A percentile compares a stretch with the other conserved stretches of the same genome.
Evolutionary conservation across 2,113 vertebrate species (phyloP).

Genomic region (Leptosomus discolor): DNA sequence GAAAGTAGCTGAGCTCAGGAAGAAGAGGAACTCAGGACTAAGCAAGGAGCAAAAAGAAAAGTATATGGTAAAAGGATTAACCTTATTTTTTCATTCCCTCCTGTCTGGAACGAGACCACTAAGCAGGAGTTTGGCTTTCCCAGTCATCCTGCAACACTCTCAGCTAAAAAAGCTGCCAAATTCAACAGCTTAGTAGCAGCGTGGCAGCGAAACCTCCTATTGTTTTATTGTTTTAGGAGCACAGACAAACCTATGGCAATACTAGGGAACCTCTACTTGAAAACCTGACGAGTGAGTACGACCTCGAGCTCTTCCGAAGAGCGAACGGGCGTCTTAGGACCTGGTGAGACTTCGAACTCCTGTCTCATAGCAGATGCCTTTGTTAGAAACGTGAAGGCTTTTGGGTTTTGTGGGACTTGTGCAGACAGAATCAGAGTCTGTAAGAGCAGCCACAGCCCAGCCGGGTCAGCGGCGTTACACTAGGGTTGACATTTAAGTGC

Average conservation of each 20-base stretch:
- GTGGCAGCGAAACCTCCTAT: neutral
- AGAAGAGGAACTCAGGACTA: slow-evolving; percentile 90
- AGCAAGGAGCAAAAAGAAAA: slow-evolving; percentile 98
- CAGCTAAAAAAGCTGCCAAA: neutral
- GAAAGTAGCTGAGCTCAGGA: slow-evolving; percentile 95
- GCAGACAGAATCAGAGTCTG: neutral
- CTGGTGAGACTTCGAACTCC: slow-evolving; percentile 77
- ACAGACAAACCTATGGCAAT: slow-evolving; percentile 90
- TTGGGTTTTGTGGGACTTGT: neutral
- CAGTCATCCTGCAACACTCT: neutral
- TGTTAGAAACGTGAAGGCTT: neutral
- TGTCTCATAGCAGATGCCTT: neutral
- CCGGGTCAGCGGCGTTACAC: neutral
- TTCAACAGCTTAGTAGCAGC: neutral
- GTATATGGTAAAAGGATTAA: slow-evolving; percentile 82
- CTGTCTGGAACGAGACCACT: neutral
- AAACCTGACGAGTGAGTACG: slow-evolving; percentile 97
- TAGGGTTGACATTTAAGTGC: rapidly evolving
- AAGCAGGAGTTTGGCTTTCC: neutral
- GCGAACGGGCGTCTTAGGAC: slow-evolving; percentile 94
- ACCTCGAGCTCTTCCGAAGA: slow-evolving; percentile 97
- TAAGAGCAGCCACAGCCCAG: neutral
- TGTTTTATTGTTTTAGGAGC: slow-evolving; percentile 77
- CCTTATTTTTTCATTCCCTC: neutral
- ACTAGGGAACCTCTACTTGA: slow-evolving; percentile 93